Base-by-base conservation (phyloP, 2,888 invertebrate genomes). In the Ptilodon capucinus region DNA sequence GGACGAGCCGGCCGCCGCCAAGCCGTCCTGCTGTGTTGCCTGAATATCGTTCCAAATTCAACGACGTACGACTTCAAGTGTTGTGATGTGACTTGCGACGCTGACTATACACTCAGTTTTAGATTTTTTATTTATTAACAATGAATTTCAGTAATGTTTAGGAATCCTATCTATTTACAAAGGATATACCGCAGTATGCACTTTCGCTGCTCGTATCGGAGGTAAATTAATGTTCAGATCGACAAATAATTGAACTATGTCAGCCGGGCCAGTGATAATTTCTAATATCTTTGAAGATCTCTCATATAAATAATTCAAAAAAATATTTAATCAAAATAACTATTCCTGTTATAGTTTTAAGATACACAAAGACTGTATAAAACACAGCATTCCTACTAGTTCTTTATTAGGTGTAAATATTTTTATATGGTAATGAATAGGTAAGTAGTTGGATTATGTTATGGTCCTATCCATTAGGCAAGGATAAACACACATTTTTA, bases 351-450 rank as follows among this genome's bases (percentile, higher is more conserved):
- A 25, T 7, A 17, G 23, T 21, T 42, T 14, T 39, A 41, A 49
- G 44, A 16, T 19, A 32, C 9, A n/a, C 9, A n/a, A 44, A 56
- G 51, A 56, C 46, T 60, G 32, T 34, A 19, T 34, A 19, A 6
- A 45, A 38, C 16, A 42, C 28, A 44, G 9, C 50, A 60, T 56
- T 60, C 57, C 42, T 60, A 46, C 9, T 44, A 30, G 21, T 25
- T 41, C 23, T 25, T 21, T 43, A n/a, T 17, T 32, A 16, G 17
- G 16, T 19, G 9, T 11, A 18, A 34, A 30, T 40, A 9, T 32
- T 41, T 41, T 42, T 9, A 19, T 18, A 18, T 6, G 21, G n/a
- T n/a, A 21, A 21, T 21, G 7, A 21, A 6, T 21, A 21, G 4
- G 21, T 21, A 11, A n/a, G 6, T 28, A 28, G 2, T 28, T 28